Base-by-base conservation (phyloP, 2,113 vertebrate genomes). In the Epinephelus moara region DNA sequence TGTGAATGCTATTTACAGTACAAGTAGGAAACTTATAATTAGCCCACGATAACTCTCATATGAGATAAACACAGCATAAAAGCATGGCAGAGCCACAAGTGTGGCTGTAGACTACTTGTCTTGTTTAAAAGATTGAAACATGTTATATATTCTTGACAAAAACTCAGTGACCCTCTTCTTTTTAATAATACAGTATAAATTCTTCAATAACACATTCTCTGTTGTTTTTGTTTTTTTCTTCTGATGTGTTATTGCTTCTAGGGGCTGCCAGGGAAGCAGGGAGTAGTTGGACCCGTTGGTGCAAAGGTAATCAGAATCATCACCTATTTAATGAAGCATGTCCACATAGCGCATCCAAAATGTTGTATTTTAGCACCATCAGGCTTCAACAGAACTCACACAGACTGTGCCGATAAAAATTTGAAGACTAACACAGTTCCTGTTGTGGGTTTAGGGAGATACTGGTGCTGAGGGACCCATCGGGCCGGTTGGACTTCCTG, bases 181-280 rank as follows among this genome's bases (percentile, higher is more conserved):
- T 37, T 33, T 19, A 1, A 12, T 0, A 40, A 50, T 21, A 23
- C 17, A 19, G 1, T 30, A 30, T 4, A 19, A 7, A 4, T 30
- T 45, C 11, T 19, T 37, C 23, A 67, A 9, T 33, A 23, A 66
- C 70, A 56, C 49, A 19, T 33, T 33, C 50, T 59, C 71, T 63
- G n/a, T 9, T 57, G 27, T 63, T n/a, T 72, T 68, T 63, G 25
- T 11, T 59, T 27, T 60, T 23, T 68, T 70, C 19, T 30, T 55
- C 10, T 60, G 19, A 30, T 78, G 11, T 57, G 13, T 87, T 33
- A 13, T 56, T 82, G 21, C 75, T 83, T 30, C n/a, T n/a, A 96
- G 96, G 96, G 96, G 19, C 91, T 96, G 59, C 95, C 95, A 60
- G 96, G 96, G 40, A 95, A 94, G 56, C 92, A 93, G 61, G 96